Evolutionary conservation across 92 coral and sea anemone genomes (phyloP).

Genomic region (Plumapathes pennacea): DNA sequence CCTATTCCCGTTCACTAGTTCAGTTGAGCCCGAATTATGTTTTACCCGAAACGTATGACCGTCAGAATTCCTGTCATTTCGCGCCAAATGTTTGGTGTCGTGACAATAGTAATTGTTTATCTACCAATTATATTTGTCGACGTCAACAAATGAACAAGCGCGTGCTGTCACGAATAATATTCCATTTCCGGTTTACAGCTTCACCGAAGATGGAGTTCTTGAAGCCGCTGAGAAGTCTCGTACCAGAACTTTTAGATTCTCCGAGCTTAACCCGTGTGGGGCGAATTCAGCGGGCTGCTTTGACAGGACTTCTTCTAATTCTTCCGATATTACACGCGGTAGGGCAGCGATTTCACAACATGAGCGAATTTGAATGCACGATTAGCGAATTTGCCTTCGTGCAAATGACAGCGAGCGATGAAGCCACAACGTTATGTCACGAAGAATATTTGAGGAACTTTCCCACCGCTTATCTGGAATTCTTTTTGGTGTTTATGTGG

Average conservation of each 20-base stretch:
- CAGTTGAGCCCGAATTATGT: too few species aligned
- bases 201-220: slow-evolving; percentile 31
- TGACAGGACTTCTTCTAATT: slow-evolving; percentile 1
- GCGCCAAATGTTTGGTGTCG: too few species aligned
- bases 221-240: slow-evolving; percentile 12
- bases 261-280: slow-evolving; percentile 31
- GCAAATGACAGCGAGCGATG: neutral
- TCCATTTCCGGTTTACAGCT: too few species aligned
- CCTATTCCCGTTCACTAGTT: too few species aligned
- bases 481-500: slow-evolving; percentile 4
- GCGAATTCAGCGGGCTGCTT: slow-evolving; percentile 22
- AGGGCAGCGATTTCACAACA: neutral
- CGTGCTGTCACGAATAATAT: neutral
- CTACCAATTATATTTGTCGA: too few species aligned
- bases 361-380: slow-evolving; percentile 11
- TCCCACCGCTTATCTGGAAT: slow-evolving; percentile 2
- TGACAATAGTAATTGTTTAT: too few species aligned
- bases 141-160: too few species aligned
- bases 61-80: too few species aligned
- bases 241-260: slow-evolving; percentile 15
- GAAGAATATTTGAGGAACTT: slow-evolving; percentile 10
- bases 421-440: neutral
- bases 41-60: too few species aligned
- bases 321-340: slow-evolving; percentile 21
- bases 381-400: slow-evolving; percentile 5